These are phyloP conservation scores for Gopherus evgoodei DNA, from an alignment of 2,113 vertebrate species.

Conservation along the genomic window DNA sequence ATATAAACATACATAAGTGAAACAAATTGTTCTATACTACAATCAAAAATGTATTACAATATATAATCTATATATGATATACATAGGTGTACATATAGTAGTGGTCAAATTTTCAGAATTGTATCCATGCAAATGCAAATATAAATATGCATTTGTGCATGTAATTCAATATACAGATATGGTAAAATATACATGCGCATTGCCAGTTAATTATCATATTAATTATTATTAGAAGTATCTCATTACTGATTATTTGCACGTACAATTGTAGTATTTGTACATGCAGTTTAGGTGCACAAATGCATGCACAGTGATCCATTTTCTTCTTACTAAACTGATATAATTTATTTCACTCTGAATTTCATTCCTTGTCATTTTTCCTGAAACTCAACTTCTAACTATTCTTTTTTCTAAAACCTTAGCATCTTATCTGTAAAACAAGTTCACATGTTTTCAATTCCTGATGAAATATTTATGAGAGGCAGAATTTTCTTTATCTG, in stretches of 20 bases:
- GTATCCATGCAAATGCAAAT: neutral
- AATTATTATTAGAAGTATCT: neutral
- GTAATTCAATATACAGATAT: neutral
- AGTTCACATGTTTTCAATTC: constrained; percentile 61
- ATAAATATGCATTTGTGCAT: neutral
- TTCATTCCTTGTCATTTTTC: constrained; percentile 19
- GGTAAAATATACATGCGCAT: neutral
- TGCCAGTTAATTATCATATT: neutral
- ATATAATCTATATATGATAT: neutral
- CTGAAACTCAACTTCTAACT: constrained; percentile 17
- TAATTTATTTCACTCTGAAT: neutral
- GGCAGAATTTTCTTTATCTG: constrained; percentile 66
- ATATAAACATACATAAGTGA: neutral
- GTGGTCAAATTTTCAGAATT: constrained; percentile 15
- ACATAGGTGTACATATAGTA: neutral
- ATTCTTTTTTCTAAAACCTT: constrained; percentile 31
- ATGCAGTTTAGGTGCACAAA: neutral
- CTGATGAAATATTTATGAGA: constrained; percentile 78
- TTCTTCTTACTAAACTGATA: constrained; percentile 14
- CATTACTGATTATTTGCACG: neutral
- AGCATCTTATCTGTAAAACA: constrained; percentile 46
- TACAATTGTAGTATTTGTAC: neutral
- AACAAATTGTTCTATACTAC: neutral
- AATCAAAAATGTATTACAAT: neutral
- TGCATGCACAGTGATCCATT: neutral